These are phyloP conservation scores for Diplogasteroides magnus DNA, from an alignment of 1,140 invertebrate genomes.

Conservation along the genomic window DNA sequence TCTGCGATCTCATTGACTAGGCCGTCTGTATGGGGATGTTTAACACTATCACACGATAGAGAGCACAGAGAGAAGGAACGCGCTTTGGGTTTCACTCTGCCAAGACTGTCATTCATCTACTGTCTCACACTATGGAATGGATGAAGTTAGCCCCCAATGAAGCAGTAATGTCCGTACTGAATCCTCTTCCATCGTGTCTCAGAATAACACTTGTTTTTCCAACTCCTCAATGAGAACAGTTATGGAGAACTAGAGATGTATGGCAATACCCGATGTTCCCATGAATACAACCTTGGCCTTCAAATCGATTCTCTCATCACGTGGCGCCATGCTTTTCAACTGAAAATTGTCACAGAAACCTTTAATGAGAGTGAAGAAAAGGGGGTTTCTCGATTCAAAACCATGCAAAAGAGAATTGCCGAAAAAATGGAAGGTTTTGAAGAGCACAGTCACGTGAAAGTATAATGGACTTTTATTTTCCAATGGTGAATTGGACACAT, in stretches of 20 bases:
- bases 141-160: slow-evolving; percentile 11
- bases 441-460: background rate
- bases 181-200: slow-evolving; percentile 7
- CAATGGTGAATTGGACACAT: too few species aligned
- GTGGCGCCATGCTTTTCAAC: background rate
- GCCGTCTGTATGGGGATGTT: too few species aligned
- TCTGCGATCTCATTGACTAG: too few species aligned
- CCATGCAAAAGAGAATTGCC: background rate
- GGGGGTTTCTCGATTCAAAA: background rate
- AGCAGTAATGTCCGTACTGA: slow-evolving; percentile 7
- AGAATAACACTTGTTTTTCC: slow-evolving; percentile 12
- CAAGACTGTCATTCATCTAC: too few species aligned
- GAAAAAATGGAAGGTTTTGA: background rate
- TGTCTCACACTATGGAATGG: slow-evolving; percentile 12
- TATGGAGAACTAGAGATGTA: background rate
- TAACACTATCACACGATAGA: too few species aligned
- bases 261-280: slow-evolving; percentile 2
- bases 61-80: too few species aligned
- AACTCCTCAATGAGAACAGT: slow-evolving; percentile 9
- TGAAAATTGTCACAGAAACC: background rate
- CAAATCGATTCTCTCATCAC: background rate
- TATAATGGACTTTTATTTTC: too few species aligned
- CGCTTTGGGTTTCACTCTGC: too few species aligned
- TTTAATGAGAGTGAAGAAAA: background rate
- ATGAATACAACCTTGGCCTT: slow-evolving; percentile 6